phyloP scores from a whole-genome alignment of 2,797 vertebrate species.

The Chloroceryle inda region DNA sequence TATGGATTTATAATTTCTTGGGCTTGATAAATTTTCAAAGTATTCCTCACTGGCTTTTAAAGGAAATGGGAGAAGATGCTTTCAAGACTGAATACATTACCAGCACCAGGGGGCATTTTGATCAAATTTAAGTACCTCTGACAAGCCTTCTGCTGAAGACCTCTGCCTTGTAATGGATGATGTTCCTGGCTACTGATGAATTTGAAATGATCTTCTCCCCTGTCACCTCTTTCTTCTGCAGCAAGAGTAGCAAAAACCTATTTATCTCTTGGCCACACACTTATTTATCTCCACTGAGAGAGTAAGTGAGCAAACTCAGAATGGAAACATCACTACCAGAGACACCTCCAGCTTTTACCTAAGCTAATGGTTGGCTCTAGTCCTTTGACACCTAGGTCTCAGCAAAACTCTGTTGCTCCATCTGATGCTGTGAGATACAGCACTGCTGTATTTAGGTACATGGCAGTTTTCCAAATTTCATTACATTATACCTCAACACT shows the following conservation, averaged over 20 bases:
- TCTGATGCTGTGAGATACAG: neutral
- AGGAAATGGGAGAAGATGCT: neutral
- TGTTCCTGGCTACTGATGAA: neutral
- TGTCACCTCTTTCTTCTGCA: neutral
- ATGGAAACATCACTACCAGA: neutral
- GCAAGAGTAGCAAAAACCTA: neutral
- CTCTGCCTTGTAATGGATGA: neutral
- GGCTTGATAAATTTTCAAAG: neutral
- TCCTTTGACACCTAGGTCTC: neutral
- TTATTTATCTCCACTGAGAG: neutral
- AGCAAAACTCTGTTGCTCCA: neutral
- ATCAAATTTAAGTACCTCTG: neutral
- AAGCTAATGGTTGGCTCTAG: neutral
- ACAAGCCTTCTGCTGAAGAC: neutral
- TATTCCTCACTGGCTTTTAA: neutral
- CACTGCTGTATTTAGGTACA: neutral
- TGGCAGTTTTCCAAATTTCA: neutral
- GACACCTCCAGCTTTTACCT: neutral
- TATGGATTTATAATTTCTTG: neutral
- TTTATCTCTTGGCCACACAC: neutral
- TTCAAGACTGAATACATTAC: neutral
- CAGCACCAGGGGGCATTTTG: neutral
- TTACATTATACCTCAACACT: neutral
- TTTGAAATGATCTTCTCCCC: neutral
- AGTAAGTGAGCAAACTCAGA: neutral